phyloP scores from a whole-genome alignment of 2,888 invertebrate genomes.

The Lycophotia porphyrea region DNA sequence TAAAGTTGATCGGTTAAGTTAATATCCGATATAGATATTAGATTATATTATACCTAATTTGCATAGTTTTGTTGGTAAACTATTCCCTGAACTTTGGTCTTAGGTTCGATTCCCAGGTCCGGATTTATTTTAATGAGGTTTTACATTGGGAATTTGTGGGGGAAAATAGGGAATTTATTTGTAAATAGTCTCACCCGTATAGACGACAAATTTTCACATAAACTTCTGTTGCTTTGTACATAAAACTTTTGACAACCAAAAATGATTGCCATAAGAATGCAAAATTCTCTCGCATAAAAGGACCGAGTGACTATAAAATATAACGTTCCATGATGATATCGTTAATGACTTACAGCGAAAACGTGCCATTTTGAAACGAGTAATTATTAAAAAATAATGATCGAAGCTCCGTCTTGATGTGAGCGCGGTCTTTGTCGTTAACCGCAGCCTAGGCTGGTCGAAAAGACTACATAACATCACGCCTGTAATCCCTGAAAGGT shows the following conservation, averaged over 20 bases:
- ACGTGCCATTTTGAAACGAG: slow-evolving; percentile 30
- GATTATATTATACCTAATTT: too few relatives aligned
- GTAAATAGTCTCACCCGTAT: neutral
- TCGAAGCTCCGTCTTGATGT: slow-evolving; percentile 27
- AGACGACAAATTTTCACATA: neutral
- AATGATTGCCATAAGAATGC: slow-evolving; percentile 18
- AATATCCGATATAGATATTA: too few relatives aligned
- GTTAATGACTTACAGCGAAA: slow-evolving; percentile 55
- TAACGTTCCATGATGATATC: slow-evolving; percentile 45
- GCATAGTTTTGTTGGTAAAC: too few relatives aligned
- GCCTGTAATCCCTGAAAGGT: too few relatives aligned
- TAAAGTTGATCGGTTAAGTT: neutral
- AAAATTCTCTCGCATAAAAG: slow-evolving; percentile 41
- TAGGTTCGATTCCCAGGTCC: neutral
- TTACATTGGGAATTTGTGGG: neutral
- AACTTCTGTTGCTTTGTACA: neutral
- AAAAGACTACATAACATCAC: slow-evolving; percentile 9
- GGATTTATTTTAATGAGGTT: neutral
- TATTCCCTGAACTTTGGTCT: neutral
- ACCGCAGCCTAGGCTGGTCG: slow-evolving; percentile 27
- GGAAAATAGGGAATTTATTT: neutral
- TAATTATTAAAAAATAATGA: slow-evolving; percentile 52
- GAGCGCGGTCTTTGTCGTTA: slow-evolving; percentile 22
- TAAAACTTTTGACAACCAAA: slow-evolving; percentile 13
- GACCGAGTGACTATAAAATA: slow-evolving; percentile 60